Conservation (phyloP, 2,797 vertebrate genomes). For the Pseudochaenichthys georgianus region DNA sequence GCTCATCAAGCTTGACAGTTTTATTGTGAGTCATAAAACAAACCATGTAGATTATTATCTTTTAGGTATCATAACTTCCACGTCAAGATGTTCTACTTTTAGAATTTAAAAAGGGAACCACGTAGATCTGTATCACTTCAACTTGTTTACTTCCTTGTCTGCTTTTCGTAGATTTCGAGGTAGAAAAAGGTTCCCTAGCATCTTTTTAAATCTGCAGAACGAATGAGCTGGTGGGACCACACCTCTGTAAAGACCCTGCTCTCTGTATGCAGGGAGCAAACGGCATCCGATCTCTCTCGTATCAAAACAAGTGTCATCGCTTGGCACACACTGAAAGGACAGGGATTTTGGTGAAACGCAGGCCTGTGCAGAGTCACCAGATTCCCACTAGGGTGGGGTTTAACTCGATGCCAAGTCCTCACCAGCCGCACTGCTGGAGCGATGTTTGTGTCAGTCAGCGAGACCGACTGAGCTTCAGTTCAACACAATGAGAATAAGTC, state of each 20-base stretch:
- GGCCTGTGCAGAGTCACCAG: constrained; percentile 67
- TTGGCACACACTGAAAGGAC: constrained; percentile 66
- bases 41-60: neutral
- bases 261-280: constrained; percentile 7
- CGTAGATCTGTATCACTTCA: too few species aligned
- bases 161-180: neutral
- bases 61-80: neutral
- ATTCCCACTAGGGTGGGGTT: constrained; percentile 69
- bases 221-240: neutral
- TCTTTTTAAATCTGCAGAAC: neutral
- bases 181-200: neutral
- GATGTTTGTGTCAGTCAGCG: constrained; percentile 1
- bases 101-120: too few species aligned
- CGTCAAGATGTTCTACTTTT: neutral
- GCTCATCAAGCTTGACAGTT: neutral
- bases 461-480: neutral
- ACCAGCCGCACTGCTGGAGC: constrained; percentile 54
- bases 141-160: too few species aligned
- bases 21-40: neutral
- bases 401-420: constrained; percentile 56
- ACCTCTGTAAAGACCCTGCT: neutral
- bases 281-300: constrained; percentile 45
- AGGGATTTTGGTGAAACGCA: constrained; percentile 51
- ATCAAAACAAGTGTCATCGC: constrained; percentile 61
- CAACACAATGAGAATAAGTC: too few species aligned